Percentiles rank a stretch among this genome's conserved stretches.
Evolutionary conservation across 2,888 invertebrate species (phyloP).

Genomic region (Chymomyza fuscimana): DNA sequence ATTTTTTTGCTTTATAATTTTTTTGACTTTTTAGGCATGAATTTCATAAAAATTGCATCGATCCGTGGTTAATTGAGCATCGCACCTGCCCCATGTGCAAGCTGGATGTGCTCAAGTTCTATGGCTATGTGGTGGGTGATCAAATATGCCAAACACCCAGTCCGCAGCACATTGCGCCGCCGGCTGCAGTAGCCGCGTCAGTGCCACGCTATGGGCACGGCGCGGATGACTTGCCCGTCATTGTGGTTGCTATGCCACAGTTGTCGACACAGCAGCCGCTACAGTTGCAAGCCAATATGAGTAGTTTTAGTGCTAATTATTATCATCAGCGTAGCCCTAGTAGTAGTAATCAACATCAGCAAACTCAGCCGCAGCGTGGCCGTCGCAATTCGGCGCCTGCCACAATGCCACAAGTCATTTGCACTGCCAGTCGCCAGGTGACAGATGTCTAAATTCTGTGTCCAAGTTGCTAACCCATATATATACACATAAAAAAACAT

Average conservation of each 20-base stretch:
- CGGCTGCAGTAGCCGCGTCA: conserved; percentile 24
- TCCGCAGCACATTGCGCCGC: conserved; percentile 64
- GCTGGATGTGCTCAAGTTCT: conserved; percentile 95
- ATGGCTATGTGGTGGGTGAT: conserved; percentile 90
- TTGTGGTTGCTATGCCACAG: conserved; percentile 67
- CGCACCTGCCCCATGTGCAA: conserved; percentile 98
- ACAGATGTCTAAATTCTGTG: conserved; percentile 76
- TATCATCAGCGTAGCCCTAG: conserved; percentile 54
- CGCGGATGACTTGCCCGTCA: conserved; percentile 69
- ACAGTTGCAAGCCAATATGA: conserved; percentile 43
- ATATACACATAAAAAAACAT: neutral
- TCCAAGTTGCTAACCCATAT: neutral
- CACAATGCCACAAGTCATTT: conserved; percentile 61
- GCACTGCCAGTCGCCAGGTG: conserved; percentile 78
- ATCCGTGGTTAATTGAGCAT: conserved; percentile 97
- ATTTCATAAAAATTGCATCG: conserved; percentile 97
- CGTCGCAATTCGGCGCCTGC: conserved; percentile 66
- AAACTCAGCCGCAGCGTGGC: conserved; percentile 35
- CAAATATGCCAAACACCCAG: conserved; percentile 77
- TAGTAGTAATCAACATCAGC: conserved; percentile 56
- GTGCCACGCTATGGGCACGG: conserved; percentile 21
- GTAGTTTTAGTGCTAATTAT: conserved; percentile 64
- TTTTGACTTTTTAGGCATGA: conserved; percentile 85
- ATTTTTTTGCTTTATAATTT: neutral
- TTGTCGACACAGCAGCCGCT: conserved; percentile 27